These are phyloP conservation scores for Lateolabrax maculatus DNA, from an alignment of 2,797 vertebrate genomes.

Conservation along the genomic window DNA sequence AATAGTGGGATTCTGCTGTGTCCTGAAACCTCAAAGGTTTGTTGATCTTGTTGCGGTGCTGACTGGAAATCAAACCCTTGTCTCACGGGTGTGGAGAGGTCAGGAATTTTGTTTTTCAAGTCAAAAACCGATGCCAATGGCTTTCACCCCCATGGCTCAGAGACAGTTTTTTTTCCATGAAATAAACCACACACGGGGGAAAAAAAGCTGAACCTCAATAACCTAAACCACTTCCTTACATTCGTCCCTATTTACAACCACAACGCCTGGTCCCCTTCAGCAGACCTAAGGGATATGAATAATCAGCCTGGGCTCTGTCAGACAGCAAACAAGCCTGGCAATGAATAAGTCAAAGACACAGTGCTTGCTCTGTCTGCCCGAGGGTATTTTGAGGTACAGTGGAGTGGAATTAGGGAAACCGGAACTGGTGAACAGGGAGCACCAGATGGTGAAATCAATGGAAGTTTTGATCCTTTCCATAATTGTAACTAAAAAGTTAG, in stretches of 20 bases:
- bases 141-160: slow-evolving; percentile 62
- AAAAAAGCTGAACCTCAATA: slow-evolving; percentile 76
- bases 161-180: slow-evolving; percentile 56
- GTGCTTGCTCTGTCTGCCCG: slow-evolving; percentile 48
- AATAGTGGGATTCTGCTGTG: slow-evolving; percentile 57
- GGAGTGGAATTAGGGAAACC: slow-evolving; percentile 50
- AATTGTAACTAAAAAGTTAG: slow-evolving; percentile 9
- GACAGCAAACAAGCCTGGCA: slow-evolving; percentile 69
- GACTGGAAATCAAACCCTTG: slow-evolving; percentile 75
- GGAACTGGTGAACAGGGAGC: slow-evolving; percentile 44
- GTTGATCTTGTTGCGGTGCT: slow-evolving; percentile 73
- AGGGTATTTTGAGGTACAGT: slow-evolving; percentile 65
- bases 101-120: slow-evolving; percentile 83
- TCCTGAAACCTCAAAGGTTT: slow-evolving; percentile 72
- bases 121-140: slow-evolving; percentile 65
- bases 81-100: slow-evolving; percentile 72
- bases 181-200: slow-evolving; percentile 70
- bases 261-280: slow-evolving; percentile 64
- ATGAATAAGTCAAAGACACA: slow-evolving; percentile 53
- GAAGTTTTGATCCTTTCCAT: slow-evolving; percentile 33
- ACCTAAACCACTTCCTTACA: slow-evolving; percentile 86
- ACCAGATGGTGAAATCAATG: slow-evolving; percentile 54
- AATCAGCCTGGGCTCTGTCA: slow-evolving; percentile 62
- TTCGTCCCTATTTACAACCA: slow-evolving; percentile 73
- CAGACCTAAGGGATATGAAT: slow-evolving; percentile 70